These are phyloP conservation scores for Acronicta leporina DNA, from an alignment of 2,888 invertebrate species.

Conservation along the genomic window DNA sequence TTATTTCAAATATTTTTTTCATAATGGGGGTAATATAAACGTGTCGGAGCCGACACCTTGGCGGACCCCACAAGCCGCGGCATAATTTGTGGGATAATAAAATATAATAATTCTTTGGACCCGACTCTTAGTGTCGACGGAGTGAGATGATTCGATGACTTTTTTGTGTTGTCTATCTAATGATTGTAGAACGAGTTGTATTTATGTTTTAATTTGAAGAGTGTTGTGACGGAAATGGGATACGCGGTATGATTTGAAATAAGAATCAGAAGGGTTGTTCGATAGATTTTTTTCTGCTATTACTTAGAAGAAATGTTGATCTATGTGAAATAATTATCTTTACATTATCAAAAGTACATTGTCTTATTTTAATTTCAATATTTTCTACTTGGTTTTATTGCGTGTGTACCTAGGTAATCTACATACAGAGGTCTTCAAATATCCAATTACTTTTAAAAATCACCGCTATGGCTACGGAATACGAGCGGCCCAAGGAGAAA, in stretches of 20 bases:
- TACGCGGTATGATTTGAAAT: slow-evolving; percentile 40
- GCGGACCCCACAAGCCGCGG: slow-evolving; percentile 83
- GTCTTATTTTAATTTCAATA: no score
- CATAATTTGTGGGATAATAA: slow-evolving; percentile 85
- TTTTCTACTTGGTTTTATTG: no score
- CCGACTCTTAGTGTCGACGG: slow-evolving; percentile 65
- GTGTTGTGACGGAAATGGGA: slow-evolving; percentile 50
- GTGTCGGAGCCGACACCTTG: slow-evolving; percentile 86
- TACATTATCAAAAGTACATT: no score
- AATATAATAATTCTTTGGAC: slow-evolving; percentile 77
- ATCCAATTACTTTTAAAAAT: no score
- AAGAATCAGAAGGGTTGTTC: slow-evolving; percentile 25
- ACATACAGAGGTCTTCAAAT: no score
- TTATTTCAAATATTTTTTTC: slow-evolving; percentile 72
- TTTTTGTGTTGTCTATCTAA: slow-evolving; percentile 53
- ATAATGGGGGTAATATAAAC: slow-evolving; percentile 85
- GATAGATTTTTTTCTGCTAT: not conserved
- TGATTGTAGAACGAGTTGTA: slow-evolving; percentile 56
- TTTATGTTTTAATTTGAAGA: slow-evolving; percentile 60
- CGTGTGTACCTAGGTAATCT: no score
- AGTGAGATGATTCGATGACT: slow-evolving; percentile 57
- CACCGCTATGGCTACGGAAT: no score
- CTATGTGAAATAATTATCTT: not conserved
- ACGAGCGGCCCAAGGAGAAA: no score
- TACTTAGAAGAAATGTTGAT: not conserved